Conservation (phyloP, 2,113 vertebrate species). For the Heterotis niloticus region DNA sequence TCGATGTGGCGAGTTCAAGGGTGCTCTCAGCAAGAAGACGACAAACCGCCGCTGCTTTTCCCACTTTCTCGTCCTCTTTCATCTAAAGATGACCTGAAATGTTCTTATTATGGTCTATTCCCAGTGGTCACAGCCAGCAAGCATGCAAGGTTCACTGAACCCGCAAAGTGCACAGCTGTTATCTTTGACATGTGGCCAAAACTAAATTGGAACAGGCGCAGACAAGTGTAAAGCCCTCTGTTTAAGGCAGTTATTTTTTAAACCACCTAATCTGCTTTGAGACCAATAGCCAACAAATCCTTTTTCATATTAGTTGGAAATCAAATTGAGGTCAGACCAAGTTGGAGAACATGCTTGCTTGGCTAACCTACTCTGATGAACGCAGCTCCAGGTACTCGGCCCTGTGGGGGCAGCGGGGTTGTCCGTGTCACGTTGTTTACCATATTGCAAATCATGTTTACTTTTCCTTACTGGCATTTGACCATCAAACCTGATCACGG, state of each 20-base stretch:
- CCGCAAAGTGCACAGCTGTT: slow-evolving; percentile 84
- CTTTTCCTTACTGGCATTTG: neutral
- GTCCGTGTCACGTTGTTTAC: neutral
- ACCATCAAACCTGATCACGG: neutral
- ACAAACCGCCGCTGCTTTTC: neutral
- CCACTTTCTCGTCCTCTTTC: slow-evolving; percentile 25
- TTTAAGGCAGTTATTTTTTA: slow-evolving; percentile 60
- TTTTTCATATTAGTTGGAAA: slow-evolving; percentile 20
- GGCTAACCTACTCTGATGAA: neutral
- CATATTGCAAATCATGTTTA: neutral
- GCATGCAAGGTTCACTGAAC: slow-evolving; percentile 82
- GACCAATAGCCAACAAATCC: slow-evolving; percentile 15
- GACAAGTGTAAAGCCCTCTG: slow-evolving; percentile 67
- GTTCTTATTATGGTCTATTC: slow-evolving; percentile 87
- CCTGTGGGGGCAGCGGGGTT: too few relatives aligned
- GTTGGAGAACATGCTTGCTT: neutral
- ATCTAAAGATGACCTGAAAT: slow-evolving; percentile 80
- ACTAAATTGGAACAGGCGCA: slow-evolving; percentile 73
- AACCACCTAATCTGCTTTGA: slow-evolving; percentile 19
- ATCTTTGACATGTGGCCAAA: slow-evolving; percentile 89
- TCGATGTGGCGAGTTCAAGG: too few relatives aligned
- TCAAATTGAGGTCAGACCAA: slow-evolving; percentile 18
- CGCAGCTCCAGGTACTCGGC: neutral
- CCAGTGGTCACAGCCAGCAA: slow-evolving; percentile 76
- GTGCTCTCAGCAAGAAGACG: neutral